Percentiles rank a stretch among this genome's conserved stretches.
phyloP scores from a whole-genome alignment of 1,140 invertebrate genomes.

The Bactericera cockerelli region DNA sequence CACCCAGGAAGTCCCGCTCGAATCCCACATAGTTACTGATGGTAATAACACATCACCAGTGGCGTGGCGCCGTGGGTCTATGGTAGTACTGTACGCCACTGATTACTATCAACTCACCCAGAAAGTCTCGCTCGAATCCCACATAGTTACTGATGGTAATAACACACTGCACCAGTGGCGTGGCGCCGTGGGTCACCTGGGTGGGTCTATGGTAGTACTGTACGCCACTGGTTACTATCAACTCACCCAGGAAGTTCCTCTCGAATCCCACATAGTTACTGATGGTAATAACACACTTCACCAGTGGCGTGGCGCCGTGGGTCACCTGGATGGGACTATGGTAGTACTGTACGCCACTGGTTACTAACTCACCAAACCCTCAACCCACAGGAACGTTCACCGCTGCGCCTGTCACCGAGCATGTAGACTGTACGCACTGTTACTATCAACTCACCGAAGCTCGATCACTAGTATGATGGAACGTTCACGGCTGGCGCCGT shows the following conservation, averaged over 20 bases:
- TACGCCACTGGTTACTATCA: too few relatives aligned
- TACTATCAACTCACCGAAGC: too few relatives aligned
- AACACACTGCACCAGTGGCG: conserved; percentile 49
- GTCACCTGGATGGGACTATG: conserved; percentile 40
- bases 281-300: conserved; percentile 54
- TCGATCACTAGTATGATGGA: too few relatives aligned
- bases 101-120: too few relatives aligned
- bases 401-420: too few relatives aligned
- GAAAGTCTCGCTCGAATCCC: conserved; percentile 49
- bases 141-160: conserved; percentile 60
- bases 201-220: conserved; percentile 48
- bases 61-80: conserved; percentile 37
- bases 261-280: conserved; percentile 56
- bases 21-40: conserved; percentile 54
- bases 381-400: too few relatives aligned
- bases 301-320: conserved; percentile 37
- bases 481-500: too few relatives aligned
- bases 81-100: conserved; percentile 50
- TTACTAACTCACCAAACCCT: too few relatives aligned
- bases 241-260: conserved; percentile 43
- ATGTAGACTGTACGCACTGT: too few relatives aligned
- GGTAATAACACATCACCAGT: conserved; percentile 52
- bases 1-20: conserved; percentile 51
- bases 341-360: conserved; percentile 45
- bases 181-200: conserved; percentile 28